These are phyloP conservation scores for Lottia scabra DNA, from an alignment of 2,888 invertebrate species.

Conservation along the genomic window DNA sequence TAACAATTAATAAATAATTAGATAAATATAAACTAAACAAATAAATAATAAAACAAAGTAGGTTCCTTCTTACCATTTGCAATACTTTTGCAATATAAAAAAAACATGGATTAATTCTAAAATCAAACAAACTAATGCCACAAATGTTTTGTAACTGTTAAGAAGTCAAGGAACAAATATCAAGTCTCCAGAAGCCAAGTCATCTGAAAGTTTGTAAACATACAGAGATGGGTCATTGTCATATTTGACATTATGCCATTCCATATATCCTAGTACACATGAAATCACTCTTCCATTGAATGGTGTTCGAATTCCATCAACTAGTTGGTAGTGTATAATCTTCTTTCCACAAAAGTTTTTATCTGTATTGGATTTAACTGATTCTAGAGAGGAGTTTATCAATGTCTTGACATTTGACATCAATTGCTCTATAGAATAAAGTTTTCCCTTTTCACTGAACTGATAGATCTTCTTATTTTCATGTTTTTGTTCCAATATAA, in stretches of 20 bases:
- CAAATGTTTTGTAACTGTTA: too few relatives aligned
- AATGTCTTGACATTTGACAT: neutral
- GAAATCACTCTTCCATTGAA: neutral
- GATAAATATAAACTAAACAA: too few relatives aligned
- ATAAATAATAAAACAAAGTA: too few relatives aligned
- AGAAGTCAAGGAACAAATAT: too few relatives aligned
- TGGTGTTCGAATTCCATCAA: neutral
- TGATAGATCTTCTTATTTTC: neutral
- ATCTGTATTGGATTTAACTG: neutral
- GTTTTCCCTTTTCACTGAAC: neutral
- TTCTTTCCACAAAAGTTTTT: neutral
- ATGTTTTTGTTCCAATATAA: neutral
- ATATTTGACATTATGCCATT: neutral
- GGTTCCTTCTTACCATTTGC: too few relatives aligned
- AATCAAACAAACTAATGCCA: too few relatives aligned
- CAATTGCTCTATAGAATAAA: neutral
- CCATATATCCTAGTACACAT: neutral
- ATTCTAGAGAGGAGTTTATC: neutral
- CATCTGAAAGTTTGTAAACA: neutral
- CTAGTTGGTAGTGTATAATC: neutral
- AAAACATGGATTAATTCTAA: too few relatives aligned
- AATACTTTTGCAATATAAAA: too few relatives aligned
- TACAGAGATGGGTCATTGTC: neutral
- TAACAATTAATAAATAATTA: too few relatives aligned
- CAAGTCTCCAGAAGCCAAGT: neutral